These are phyloP conservation scores for Drosophila vallismaia DNA, from an alignment of 2,888 invertebrate genomes.

Conservation along the genomic window DNA sequence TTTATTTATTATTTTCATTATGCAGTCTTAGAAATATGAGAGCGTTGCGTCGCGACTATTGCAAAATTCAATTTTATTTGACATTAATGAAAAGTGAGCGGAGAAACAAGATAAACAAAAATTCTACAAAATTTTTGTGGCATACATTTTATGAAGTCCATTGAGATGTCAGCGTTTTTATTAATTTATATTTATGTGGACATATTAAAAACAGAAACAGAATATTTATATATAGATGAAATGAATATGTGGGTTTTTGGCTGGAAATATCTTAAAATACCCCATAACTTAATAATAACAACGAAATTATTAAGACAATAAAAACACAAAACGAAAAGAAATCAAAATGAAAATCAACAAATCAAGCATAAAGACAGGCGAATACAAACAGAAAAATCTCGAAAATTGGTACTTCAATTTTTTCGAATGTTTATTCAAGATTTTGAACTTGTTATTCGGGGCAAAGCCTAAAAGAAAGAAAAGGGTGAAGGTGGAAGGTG, in stretches of 20 bases:
- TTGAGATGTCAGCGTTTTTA: slow-evolving; percentile 46
- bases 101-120: slow-evolving; percentile 14
- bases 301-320: slow-evolving; percentile 47
- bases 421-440: slow-evolving; percentile 61
- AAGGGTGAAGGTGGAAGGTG: slow-evolving; percentile 7
- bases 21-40: slow-evolving; percentile 58
- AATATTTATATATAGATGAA: neutral
- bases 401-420: slow-evolving; percentile 70
- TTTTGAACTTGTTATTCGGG: slow-evolving; percentile 60
- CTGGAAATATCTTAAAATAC: slow-evolving; percentile 50
- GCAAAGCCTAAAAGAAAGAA: slow-evolving; percentile 15
- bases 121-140: slow-evolving; percentile 21
- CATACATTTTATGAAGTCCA: slow-evolving; percentile 37
- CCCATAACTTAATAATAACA: slow-evolving; percentile 57
- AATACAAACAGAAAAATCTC: slow-evolving; percentile 33
- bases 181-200: slow-evolving; percentile 39
- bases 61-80: slow-evolving; percentile 34
- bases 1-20: slow-evolving; percentile 39
- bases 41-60: slow-evolving; percentile 9
- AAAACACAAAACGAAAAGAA: slow-evolving; percentile 16
- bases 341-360: slow-evolving; percentile 33
- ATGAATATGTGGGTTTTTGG: slow-evolving; percentile 33
- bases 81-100: slow-evolving; percentile 38
- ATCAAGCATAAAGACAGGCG: slow-evolving; percentile 14
- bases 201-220: slow-evolving; percentile 10